These are phyloP conservation scores for Rhyacichthys aspro DNA, from an alignment of 2,797 vertebrate species.

Conservation along the genomic window DNA sequence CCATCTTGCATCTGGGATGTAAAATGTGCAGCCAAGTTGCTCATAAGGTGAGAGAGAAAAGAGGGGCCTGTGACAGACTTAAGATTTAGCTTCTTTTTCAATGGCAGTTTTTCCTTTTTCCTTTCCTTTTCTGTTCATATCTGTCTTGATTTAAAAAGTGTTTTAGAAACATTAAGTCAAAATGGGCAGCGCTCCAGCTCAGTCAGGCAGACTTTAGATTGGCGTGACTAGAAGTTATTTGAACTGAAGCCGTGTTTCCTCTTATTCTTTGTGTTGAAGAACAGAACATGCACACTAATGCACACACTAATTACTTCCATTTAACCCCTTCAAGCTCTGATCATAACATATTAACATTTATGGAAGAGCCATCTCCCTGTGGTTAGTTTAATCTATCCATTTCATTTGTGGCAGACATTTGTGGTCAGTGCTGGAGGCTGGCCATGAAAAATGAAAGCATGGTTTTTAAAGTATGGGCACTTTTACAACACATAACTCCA, in stretches of 20 bases:
- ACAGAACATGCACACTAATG: slow-evolving; percentile 9
- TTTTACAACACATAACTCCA: too few relatives aligned
- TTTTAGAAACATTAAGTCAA: slow-evolving; percentile 35
- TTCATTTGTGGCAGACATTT: neutral
- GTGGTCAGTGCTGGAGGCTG: too few relatives aligned
- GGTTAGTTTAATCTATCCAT: neutral
- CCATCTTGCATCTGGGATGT: slow-evolving; percentile 35
- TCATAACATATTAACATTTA: slow-evolving; percentile 1
- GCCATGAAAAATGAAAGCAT: too few relatives aligned
- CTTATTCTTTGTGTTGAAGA: slow-evolving; percentile 24
- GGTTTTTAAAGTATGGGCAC: too few relatives aligned
- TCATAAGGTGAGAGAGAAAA: slow-evolving; percentile 58
- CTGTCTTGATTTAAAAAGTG: slow-evolving; percentile 35
- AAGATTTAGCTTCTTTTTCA: slow-evolving; percentile 24
- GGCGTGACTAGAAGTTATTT: slow-evolving; percentile 58
- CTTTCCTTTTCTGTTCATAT: slow-evolving; percentile 27
- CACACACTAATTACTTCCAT: neutral
- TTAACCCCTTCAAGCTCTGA: neutral
- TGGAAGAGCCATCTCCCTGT: neutral
- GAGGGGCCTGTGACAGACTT: slow-evolving; percentile 34
- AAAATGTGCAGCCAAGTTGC: slow-evolving; percentile 37
- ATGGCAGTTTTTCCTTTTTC: neutral
- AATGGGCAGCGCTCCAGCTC: slow-evolving; percentile 27
- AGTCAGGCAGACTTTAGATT: slow-evolving; percentile 35
- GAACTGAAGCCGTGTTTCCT: slow-evolving; percentile 37